Conservation (phyloP, 2,797 vertebrate species). For the Apodemus agrarius region DNA sequence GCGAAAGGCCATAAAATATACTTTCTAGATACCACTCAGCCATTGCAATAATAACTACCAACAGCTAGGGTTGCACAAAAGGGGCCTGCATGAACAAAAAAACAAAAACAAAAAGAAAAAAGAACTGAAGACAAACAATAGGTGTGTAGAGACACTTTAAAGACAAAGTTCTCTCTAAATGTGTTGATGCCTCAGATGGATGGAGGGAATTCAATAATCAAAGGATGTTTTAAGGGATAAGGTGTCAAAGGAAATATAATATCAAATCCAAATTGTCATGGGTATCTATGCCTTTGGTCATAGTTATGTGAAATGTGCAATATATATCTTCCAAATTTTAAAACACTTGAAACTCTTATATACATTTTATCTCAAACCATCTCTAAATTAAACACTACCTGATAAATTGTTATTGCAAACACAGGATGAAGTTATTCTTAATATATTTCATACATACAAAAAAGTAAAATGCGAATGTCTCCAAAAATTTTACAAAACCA, state of each 20-base stretch:
- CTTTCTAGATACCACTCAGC: not conserved
- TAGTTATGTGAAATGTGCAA: not conserved
- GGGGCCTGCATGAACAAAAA: not conserved
- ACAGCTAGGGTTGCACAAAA: too few species aligned
- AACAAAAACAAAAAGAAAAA: not conserved
- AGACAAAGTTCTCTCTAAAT: too few species aligned
- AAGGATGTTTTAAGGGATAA: not conserved
- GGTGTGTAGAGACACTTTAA: not conserved
- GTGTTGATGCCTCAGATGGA: not conserved
- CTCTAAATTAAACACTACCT: not conserved
- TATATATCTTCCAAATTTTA: not conserved
- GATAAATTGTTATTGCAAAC: not conserved
- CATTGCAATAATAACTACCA: not conserved
- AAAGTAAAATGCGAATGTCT: not conserved
- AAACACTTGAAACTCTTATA: not conserved
- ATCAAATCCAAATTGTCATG: not conserved
- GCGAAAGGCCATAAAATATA: not conserved
- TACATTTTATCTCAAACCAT: not conserved
- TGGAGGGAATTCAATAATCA: not conserved
- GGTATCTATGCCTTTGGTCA: not conserved
- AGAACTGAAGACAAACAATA: not conserved
- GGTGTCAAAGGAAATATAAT: not conserved
- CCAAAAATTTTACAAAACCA: not conserved
- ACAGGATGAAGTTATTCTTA: not conserved
- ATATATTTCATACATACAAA: not conserved